Conservation (phyloP, 2,113 vertebrate genomes). For the Lasiurus cinereus region DNA sequence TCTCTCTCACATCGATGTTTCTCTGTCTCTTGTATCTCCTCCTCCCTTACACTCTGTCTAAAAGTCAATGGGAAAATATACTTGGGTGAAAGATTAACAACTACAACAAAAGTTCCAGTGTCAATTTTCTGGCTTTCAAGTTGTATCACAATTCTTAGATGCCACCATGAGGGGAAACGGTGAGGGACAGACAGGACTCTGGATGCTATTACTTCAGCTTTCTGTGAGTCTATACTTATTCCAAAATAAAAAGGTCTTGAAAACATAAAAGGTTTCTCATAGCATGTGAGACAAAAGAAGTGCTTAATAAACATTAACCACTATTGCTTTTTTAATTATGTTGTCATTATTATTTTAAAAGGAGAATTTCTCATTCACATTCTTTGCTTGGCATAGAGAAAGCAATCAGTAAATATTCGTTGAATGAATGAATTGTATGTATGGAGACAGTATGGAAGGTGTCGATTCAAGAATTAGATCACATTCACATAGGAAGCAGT, state of each 20-base stretch:
- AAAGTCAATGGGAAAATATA: no score
- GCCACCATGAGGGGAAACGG: background rate
- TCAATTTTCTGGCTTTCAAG: background rate
- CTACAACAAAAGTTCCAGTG: no score
- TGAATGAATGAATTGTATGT: background rate
- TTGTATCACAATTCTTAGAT: background rate
- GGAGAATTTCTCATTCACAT: background rate
- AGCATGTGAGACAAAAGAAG: background rate
- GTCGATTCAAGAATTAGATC: background rate
- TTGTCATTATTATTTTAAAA: slow-evolving; percentile 10
- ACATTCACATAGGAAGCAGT: no score
- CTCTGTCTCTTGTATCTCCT: no score
- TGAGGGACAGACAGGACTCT: background rate
- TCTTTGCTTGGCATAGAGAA: background rate
- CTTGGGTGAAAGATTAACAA: no score
- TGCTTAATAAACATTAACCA: background rate
- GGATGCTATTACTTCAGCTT: background rate
- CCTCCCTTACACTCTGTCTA: no score
- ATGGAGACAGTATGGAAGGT: background rate
- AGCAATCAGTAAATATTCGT: background rate
- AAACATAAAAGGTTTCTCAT: slow-evolving; percentile 13
- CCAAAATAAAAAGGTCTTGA: background rate
- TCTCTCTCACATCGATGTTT: no score
- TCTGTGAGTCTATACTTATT: background rate
- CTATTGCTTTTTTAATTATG: background rate